A percentile compares a stretch with the other conserved stretches of the same genome.
Evolutionary conservation across 2,797 vertebrate species (phyloP).

Genomic region (Apogon talboti): DNA sequence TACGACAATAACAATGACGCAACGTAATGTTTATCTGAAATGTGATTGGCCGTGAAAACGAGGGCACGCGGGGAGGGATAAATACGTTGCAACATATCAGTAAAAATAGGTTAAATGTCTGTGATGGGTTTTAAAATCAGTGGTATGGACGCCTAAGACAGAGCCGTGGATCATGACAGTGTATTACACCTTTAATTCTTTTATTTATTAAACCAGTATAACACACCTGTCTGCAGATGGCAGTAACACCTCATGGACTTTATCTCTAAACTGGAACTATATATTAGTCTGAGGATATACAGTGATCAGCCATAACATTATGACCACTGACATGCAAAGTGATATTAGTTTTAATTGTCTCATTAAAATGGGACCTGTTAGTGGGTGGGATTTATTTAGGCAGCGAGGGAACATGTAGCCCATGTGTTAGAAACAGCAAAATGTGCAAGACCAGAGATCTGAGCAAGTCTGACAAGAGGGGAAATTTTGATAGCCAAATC

Average conservation of each 20-base stretch:
- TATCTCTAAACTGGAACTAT: background rate
- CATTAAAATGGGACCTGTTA: no score
- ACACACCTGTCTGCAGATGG: constrained; percentile 68
- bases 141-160: background rate
- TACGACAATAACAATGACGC: constrained; percentile 79
- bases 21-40: constrained; percentile 72
- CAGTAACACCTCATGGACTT: constrained; percentile 38
- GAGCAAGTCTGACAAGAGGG: no score
- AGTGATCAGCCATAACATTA: no score
- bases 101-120: background rate
- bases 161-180: no score
- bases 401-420: no score
- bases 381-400: no score
- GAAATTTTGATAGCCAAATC: no score
- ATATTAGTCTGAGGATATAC: no score
- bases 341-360: no score
- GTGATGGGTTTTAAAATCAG: background rate
- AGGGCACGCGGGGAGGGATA: constrained; percentile 16
- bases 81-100: background rate
- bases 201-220: constrained; percentile 23
- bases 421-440: no score
- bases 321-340: no score
- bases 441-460: no score
- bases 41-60: constrained; percentile 63
- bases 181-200: background rate